Percentiles rank a stretch among this genome's conserved stretches.
These are phyloP conservation scores for Bos indicus DNA, from an alignment of 2,113 vertebrate species.

Conservation along the genomic window DNA sequence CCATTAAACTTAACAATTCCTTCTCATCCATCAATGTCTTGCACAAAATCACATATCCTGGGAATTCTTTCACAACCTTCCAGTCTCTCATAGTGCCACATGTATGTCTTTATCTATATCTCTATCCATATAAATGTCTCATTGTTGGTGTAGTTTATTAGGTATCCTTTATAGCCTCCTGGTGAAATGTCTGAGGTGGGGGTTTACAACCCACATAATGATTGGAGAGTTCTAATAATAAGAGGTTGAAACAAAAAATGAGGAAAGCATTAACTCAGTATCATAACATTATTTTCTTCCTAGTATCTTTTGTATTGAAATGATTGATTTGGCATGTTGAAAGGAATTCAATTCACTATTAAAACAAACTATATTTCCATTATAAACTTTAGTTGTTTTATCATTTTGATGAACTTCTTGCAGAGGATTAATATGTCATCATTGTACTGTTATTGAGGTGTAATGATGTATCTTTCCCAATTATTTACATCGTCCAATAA, in stretches of 20 bases:
- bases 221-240: background rate
- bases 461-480: background rate
- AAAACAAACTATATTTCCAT: background rate
- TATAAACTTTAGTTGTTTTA: background rate
- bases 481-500: background rate
- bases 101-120: background rate
- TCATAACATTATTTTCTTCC: background rate
- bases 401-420: background rate
- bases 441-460: background rate
- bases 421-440: background rate
- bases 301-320: background rate
- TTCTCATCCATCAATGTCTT: background rate
- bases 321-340: background rate
- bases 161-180: background rate
- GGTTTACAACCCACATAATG: background rate
- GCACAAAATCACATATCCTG: background rate
- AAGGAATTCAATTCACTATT: background rate
- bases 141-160: background rate
- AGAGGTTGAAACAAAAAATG: background rate
- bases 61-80: background rate
- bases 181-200: background rate
- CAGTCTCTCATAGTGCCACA: background rate
- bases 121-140: background rate
- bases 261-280: background rate
- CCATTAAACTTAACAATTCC: background rate